Conservation (phyloP, 2,797 vertebrate species). For the Naso thynnoides region DNA sequence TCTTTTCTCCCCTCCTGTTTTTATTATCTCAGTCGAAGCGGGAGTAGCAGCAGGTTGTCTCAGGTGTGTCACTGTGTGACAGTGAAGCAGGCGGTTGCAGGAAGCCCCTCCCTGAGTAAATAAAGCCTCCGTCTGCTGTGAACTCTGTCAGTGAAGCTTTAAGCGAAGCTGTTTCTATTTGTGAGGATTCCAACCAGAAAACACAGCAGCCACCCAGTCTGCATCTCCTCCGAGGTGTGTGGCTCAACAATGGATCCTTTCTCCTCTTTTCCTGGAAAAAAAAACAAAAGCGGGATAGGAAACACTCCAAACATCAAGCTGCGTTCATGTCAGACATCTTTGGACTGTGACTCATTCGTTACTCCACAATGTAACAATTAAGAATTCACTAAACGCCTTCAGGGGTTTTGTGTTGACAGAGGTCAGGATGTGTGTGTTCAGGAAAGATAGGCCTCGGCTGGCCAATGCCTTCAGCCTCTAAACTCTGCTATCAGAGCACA, state of each 20-base stretch:
- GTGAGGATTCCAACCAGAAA: constrained; percentile 1
- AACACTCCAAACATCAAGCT: constrained; percentile 10
- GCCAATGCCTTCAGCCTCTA: constrained; percentile 12
- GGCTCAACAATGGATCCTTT: constrained; percentile 59
- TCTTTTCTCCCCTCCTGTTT: neutral
- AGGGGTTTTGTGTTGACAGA: constrained; percentile 27
- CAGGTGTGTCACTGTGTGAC: neutral
- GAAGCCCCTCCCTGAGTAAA: too few relatives aligned
- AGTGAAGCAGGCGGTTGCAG: neutral
- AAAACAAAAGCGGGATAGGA: constrained; percentile 18
- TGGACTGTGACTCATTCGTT: constrained; percentile 55
- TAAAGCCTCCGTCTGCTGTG: too few relatives aligned
- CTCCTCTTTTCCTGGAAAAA: constrained; percentile 42
- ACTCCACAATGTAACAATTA: constrained; percentile 44
- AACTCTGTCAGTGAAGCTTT: constrained; percentile 14
- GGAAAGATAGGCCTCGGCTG: constrained; percentile 27
- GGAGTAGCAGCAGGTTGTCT: neutral
- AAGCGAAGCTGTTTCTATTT: constrained; percentile 11
- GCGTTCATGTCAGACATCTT: constrained; percentile 34
- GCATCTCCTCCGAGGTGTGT: constrained; percentile 19
- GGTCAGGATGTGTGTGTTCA: constrained; percentile 75
- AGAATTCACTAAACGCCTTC: constrained; percentile 13
- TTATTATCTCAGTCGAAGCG: neutral
- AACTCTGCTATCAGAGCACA: constrained; percentile 27
- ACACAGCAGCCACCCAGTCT: constrained; percentile 17